Base-by-base conservation (phyloP, 2,797 vertebrate species). In the Gobionotothen gibberifrons region DNA sequence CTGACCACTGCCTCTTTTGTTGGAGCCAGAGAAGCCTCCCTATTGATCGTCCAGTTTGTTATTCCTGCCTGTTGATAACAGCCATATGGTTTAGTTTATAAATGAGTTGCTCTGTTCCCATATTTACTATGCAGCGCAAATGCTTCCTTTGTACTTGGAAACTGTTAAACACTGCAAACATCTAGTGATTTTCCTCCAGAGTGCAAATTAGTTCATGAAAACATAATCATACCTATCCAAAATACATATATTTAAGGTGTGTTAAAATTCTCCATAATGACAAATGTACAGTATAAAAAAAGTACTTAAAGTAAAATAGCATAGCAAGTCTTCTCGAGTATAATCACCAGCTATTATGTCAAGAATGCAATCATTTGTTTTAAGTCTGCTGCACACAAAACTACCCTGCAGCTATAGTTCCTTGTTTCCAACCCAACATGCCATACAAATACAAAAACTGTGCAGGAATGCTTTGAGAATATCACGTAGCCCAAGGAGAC, bases 331-430 rank as follows among this genome's bases (percentile, higher is more conserved):
- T 53, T 79, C 72, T 83, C 32, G 22, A 72, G 67, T 79, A 71
- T 87, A 84, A 89, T 85, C 72, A 85, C 72, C 78, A 79, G 72
- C 73, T 66, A 85, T 91, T 87, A 91, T 77, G 70, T 82, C 59
- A 86, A 87, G 80, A 87, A 91, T 89, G 81, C 76, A 79, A 86
- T 86, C 29, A 89, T 83, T 81, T 79, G 69, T 85, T 74, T 70
- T 72, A 86, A 73, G 67, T 85, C 54, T 62, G 73, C 81, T 70
- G 76, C 40, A 61, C 61, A 74, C 79, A 83, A 65, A 69, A 72
- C 72, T 81, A 60, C 81, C 90, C 89, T 78, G 80, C 71, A 90
- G 90, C 88, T 39, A 26, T 15, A 85, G 63, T 63, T 78, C n/a
- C 69, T 77, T 74, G 74, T 89, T 84, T 89, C 81, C 81, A 87